Percentiles rank a stretch among this genome's conserved stretches.
Evolutionary conservation across 2,113 vertebrate species (phyloP).

Genomic region (Chinchilla lanigera): DNA sequence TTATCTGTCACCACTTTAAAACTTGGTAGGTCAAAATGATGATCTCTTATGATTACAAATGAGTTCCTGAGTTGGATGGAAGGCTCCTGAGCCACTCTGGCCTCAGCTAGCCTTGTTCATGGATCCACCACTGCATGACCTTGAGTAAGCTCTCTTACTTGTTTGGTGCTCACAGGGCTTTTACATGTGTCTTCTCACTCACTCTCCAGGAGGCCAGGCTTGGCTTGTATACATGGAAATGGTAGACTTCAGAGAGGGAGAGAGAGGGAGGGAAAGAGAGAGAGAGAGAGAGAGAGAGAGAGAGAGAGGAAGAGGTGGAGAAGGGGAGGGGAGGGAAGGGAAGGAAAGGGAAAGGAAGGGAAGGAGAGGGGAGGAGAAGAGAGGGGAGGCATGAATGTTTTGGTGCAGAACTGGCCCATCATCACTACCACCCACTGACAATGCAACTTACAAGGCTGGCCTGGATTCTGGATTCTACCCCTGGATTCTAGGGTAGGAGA

Average conservation of each 20-base stretch:
- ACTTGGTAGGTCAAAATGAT: neutral
- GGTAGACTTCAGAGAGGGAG: neutral
- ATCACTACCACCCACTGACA: neutral
- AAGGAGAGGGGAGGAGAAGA: no score
- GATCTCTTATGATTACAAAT: neutral
- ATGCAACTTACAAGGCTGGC: neutral
- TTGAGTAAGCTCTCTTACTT: neutral
- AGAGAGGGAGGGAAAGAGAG: neutral
- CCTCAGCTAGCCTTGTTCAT: neutral
- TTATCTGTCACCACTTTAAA: neutral
- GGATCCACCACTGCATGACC: neutral
- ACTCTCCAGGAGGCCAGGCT: neutral
- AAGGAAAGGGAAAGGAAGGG: neutral
- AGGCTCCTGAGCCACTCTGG: neutral
- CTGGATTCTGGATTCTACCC: neutral
- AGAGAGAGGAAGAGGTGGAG: neutral
- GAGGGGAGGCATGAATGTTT: fast-evolving
- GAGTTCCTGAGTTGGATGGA: neutral
- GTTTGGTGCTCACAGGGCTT: neutral
- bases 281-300: neutral
- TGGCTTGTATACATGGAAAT: neutral
- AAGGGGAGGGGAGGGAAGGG: no score
- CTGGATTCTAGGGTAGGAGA: neutral
- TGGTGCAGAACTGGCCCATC: neutral
- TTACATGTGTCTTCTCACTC: neutral